Base-by-base conservation (phyloP, 2,888 invertebrate genomes). In the Trachelus troglodyta region DNA sequence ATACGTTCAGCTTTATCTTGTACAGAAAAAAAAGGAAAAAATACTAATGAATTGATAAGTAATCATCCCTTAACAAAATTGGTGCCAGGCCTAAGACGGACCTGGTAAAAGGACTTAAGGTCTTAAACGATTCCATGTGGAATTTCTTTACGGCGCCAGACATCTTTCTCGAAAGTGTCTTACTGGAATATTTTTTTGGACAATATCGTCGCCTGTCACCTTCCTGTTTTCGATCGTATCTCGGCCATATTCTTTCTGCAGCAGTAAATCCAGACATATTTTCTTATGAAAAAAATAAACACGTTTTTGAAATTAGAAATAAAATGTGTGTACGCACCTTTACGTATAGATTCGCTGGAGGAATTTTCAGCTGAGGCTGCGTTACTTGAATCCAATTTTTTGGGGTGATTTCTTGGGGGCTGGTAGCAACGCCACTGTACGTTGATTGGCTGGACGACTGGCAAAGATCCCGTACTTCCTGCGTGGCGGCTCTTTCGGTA, bases 381-480 rank as follows among this genome's bases (percentile, higher is more conserved):
- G 69, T 85, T 87, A 86, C 85, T 90, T 89, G 88, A 89, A 82
- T 86, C 87, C 87, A 86, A 88, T 81, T 85, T 87, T 88, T 76
- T 85, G 37, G 56, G 82, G 12, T 76, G 83, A 30, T 77, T 81
- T 68, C 35, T 85, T 74, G 75, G 82, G 15, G 77, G 84, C 80
- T 71, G 75, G 37, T 35, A 80, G 34, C 69, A 78, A 31, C 35
- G 82, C 69, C 75, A 84, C 40, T 74, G 82, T 75, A 73, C 84
- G 87, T 40, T 85, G 84, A 33, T 86, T 85, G 79, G 85, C 83
- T 79, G 90, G 90, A 81, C 90, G 86, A 82, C 85, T 80, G 81
- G 89, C 89, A 85, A 88, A 90, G 86, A 89, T 89, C 56, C 90
- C 90, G 79, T 90, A 90, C 77, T 90, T 90, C 68, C 89, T 85